Evolutionary conservation across 2,797 vertebrate genomes (phyloP).

Genomic region (Ciconia nigra): DNA sequence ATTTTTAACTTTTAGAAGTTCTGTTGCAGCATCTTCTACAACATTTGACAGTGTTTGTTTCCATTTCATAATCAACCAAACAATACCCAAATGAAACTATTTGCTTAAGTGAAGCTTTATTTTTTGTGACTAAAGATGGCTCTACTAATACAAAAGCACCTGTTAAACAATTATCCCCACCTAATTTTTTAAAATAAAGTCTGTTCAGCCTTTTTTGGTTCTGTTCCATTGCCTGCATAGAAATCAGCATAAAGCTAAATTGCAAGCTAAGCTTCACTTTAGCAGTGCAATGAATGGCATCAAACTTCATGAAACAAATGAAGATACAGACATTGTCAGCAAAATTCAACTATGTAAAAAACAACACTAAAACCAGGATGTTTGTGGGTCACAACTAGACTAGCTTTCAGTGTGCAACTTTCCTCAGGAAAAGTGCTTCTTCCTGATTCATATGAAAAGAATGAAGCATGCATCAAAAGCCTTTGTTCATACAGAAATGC

Average conservation of each 20-base stretch:
- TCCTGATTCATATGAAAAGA: conserved; percentile 71
- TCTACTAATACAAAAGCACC: conserved; percentile 74
- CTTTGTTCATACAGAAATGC: conserved; percentile 73
- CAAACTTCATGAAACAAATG: conserved; percentile 75
- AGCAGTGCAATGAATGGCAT: conserved; percentile 75
- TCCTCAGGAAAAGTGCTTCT: conserved; percentile 67
- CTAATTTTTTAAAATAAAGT: conserved; percentile 71
- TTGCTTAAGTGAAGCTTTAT: conserved; percentile 73
- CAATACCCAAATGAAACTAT: conserved; percentile 49
- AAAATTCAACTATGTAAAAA: conserved; percentile 49
- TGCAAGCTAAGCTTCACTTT: conserved; percentile 73
- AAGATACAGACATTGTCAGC: conserved; percentile 58
- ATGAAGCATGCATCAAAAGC: conserved; percentile 73
- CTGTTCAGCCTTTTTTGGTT: conserved; percentile 75
- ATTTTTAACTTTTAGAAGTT: conserved; percentile 62
- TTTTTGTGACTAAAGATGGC: conserved; percentile 71
- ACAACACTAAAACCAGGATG: neutral
- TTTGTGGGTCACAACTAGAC: conserved; percentile 85
- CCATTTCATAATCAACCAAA: conserved; percentile 43
- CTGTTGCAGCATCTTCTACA: conserved; percentile 65
- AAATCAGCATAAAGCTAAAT: conserved; percentile 67
- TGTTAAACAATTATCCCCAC: conserved; percentile 70
- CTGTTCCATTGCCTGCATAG: conserved; percentile 74
- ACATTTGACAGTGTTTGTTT: conserved; percentile 63
- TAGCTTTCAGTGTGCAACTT: conserved; percentile 63